These are phyloP conservation scores for Capreolus pygargus DNA, from an alignment of 2,113 vertebrate genomes.

Conservation along the genomic window DNA sequence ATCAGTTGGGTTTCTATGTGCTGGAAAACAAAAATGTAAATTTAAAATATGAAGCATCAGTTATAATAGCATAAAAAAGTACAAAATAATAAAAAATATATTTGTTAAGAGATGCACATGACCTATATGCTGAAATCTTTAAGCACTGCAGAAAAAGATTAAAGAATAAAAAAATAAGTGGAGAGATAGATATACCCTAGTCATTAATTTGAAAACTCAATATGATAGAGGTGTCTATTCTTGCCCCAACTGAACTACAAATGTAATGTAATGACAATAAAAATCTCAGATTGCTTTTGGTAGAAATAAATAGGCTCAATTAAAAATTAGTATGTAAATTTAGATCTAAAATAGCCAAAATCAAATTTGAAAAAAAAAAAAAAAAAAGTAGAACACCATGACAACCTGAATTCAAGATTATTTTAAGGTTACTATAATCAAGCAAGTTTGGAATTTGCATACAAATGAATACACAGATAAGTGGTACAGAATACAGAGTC, in stretches of 20 bases:
- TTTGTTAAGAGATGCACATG: not conserved
- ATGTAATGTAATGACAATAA: not conserved
- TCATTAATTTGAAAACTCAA: not conserved
- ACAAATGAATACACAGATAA: not conserved
- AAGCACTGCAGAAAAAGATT: not conserved
- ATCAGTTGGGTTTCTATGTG: not conserved
- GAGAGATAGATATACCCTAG: no score
- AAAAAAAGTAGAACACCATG: not conserved
- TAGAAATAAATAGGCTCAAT: not conserved
- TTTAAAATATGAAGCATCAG: not conserved
- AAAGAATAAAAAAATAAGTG: not conserved
- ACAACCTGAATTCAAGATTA: not conserved
- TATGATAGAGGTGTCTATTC: not conserved
- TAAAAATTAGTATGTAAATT: not conserved
- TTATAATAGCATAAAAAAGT: not conserved
- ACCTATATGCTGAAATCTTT: not conserved
- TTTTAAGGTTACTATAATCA: not conserved
- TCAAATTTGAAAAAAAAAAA: not conserved
- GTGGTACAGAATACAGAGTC: not conserved
- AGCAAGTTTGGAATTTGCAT: not conserved
- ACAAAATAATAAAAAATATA: not conserved
- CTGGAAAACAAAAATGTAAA: not conserved
- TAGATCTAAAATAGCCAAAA: not conserved
- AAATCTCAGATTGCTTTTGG: not conserved
- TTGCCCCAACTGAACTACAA: not conserved